Percentiles rank a stretch among this genome's conserved stretches.
Conservation (phyloP, 2,797 vertebrate species). For the Sandelia bainsii region DNA sequence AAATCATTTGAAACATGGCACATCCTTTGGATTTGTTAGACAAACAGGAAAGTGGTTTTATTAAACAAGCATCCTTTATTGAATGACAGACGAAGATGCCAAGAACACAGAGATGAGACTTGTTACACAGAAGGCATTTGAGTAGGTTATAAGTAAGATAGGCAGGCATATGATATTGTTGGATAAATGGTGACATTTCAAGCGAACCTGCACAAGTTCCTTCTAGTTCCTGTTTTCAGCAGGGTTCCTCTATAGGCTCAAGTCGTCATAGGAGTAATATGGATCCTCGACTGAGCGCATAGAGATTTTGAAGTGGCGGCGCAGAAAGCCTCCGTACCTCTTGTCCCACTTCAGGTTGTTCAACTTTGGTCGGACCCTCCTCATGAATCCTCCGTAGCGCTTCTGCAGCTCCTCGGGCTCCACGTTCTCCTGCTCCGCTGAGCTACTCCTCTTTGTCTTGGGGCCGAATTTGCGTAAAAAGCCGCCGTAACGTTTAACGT, state of each 20-base stretch:
- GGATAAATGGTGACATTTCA: constrained; percentile 49
- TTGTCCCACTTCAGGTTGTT: constrained; percentile 97
- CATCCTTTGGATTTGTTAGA: constrained; percentile 32
- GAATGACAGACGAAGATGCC: constrained; percentile 61
- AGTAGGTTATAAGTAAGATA: constrained; percentile 24
- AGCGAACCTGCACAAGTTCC: constrained; percentile 68
- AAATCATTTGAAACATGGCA: constrained; percentile 22
- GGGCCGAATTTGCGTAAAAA: constrained; percentile 92
- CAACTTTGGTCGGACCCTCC: constrained; percentile 93
- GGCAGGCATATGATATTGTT: constrained; percentile 46
- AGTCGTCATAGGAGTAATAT: constrained; percentile 80
- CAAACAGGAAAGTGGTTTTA: constrained; percentile 65
- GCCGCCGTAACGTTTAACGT: constrained; percentile 91
- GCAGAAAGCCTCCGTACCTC: constrained; percentile 94
- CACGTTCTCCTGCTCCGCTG: constrained; percentile 60
- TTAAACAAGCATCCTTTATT: constrained; percentile 82
- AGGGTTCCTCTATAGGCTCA: constrained; percentile 78
- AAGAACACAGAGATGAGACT: constrained; percentile 59
- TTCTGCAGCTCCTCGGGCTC: constrained; percentile 90
- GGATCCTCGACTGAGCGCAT: constrained; percentile 91
- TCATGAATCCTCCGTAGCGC: constrained; percentile 95
- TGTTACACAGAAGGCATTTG: constrained; percentile 52
- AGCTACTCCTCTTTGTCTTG: constrained; percentile 88
- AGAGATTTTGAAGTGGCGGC: constrained; percentile 94
- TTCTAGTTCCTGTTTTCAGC: background rate